A percentile compares a stretch with the other conserved stretches of the same genome.
Conservation (phyloP, 2,888 invertebrate species). For the Chymomyza caudatula region DNA sequence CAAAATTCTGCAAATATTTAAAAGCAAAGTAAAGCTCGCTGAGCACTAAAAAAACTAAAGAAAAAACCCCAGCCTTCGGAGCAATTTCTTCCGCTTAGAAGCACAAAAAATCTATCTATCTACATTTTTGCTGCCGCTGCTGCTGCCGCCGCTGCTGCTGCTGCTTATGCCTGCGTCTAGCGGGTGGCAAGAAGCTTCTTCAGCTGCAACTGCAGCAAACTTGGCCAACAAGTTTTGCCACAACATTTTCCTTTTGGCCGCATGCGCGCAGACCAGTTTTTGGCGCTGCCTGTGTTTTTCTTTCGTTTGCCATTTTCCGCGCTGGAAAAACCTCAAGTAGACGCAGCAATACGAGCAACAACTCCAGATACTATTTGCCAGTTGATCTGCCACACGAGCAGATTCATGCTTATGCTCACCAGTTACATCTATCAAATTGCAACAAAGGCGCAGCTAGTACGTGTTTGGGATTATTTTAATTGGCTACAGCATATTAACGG, state of each 20-base stretch:
- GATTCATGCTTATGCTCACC: background rate
- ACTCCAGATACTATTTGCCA: background rate
- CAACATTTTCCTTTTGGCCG: background rate
- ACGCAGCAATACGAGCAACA: background rate
- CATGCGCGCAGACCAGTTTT: constrained; percentile 53
- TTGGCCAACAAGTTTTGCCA: background rate
- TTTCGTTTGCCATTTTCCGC: constrained; percentile 65
- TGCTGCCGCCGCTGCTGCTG: constrained; percentile 4
- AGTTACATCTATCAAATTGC: background rate
- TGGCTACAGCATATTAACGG: constrained; percentile 28
- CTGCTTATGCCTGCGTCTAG: constrained; percentile 19
- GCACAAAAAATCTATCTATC: background rate
- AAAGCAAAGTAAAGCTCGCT: constrained; percentile 31
- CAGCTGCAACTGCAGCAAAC: constrained; percentile 42
- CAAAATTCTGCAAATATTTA: constrained; percentile 58
- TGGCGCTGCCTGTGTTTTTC: constrained; percentile 37
- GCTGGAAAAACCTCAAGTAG: constrained; percentile 34
- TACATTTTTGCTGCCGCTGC: constrained; percentile 8
- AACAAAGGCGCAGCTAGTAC: constrained; percentile 29
- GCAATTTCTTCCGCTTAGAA: constrained; percentile 52
- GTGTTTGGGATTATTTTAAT: constrained; percentile 66
- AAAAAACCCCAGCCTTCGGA: constrained; percentile 31
- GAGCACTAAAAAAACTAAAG: no score
- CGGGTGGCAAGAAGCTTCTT: constrained; percentile 50
- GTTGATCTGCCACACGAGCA: no score